Base-by-base conservation (phyloP, 2,113 vertebrate genomes). In the Ammodytes dubius region DNA sequence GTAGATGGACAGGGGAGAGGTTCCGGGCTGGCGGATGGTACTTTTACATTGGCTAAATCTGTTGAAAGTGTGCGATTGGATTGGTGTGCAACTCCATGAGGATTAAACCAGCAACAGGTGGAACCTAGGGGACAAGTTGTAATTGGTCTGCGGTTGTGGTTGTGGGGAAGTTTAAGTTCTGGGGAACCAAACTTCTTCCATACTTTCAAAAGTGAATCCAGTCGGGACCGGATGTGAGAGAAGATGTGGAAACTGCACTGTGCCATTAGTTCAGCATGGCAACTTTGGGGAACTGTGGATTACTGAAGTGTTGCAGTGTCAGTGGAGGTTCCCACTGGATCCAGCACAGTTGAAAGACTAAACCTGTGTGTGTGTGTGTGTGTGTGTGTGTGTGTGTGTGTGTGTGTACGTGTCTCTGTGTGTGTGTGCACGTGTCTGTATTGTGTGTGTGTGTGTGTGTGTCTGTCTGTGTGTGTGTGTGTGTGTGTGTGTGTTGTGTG, bases 291-390 rank as follows among this genome's bases (percentile, higher is more conserved):
- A 80, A 68, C 40, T 72, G 81, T 63, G 76, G 78, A 79, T 60
- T 39, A 54, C 72, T 88, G 74, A 82, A 71, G 58, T 78, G 35
- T 84, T 80, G 46, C 56, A 2, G 64, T 75, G 57, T 85, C 69
- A 86, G 75, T 68, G 63, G 70, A 87, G 81, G 84, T 65, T 79
- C 61, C 77, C 73, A 52, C 66, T 73, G 83, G 82, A 88, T 75
- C 65, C 75, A 68, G 47, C 53, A 27, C 27, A 61, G 65, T 61
- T 82, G 60, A 87, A 81, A 90, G 65, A 79, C 53, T 86, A 56
- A 79, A 68, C 14, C 39, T 79, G 70, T 84, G 59, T 78, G 57
- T 84, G 42, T 81, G 67, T 82, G 61, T 77, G 7, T 70, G 58
- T 57, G 50, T 78, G 50, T 79, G 42, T 63, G 64, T 75, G 50